phyloP scores from a whole-genome alignment of 2,888 invertebrate genomes.

The Iselma pallidipennis region DNA sequence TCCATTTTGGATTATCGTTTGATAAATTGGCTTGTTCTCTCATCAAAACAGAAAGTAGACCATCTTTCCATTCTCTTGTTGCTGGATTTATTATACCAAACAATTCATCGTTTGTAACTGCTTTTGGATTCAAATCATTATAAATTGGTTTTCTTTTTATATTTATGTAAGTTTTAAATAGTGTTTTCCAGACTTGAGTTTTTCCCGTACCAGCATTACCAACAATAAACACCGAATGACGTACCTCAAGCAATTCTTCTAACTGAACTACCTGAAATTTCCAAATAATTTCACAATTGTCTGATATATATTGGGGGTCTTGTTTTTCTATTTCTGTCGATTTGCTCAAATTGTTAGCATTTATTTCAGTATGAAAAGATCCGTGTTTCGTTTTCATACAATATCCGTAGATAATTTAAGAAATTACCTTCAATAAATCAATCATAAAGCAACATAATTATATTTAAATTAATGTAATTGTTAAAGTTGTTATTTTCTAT shows the following conservation, averaged over 20 bases:
- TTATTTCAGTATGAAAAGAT: too few relatives aligned
- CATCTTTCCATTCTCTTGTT: slow-evolving; percentile 91
- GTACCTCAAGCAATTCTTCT: slow-evolving; percentile 89
- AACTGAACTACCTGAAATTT: slow-evolving; percentile 78
- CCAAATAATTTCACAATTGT: slow-evolving; percentile 9
- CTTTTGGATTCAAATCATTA: slow-evolving; percentile 94
- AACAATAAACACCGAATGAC: slow-evolving; percentile 78
- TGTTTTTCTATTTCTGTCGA: neutral
- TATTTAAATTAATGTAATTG: too few relatives aligned
- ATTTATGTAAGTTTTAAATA: slow-evolving; percentile 81
- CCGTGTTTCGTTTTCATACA: too few relatives aligned
- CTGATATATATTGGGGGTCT: too few relatives aligned
- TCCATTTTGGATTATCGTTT: slow-evolving; percentile 90
- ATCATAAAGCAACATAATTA: too few relatives aligned
- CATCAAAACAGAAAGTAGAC: slow-evolving; percentile 92
- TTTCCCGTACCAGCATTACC: slow-evolving; percentile 92
- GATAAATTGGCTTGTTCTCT: slow-evolving; percentile 89
- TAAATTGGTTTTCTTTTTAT: slow-evolving; percentile 80
- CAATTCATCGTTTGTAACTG: slow-evolving; percentile 93
- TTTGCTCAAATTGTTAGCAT: neutral
- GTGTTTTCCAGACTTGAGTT: slow-evolving; percentile 89
- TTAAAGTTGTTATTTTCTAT: neutral
- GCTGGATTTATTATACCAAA: slow-evolving; percentile 94
- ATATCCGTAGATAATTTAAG: too few relatives aligned
- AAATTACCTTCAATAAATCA: too few relatives aligned